Evolutionary conservation across 2,888 invertebrate species (phyloP), one percentile per base, ranked within the genome.

Genomic region (Monoplex corrugatus): DNA sequence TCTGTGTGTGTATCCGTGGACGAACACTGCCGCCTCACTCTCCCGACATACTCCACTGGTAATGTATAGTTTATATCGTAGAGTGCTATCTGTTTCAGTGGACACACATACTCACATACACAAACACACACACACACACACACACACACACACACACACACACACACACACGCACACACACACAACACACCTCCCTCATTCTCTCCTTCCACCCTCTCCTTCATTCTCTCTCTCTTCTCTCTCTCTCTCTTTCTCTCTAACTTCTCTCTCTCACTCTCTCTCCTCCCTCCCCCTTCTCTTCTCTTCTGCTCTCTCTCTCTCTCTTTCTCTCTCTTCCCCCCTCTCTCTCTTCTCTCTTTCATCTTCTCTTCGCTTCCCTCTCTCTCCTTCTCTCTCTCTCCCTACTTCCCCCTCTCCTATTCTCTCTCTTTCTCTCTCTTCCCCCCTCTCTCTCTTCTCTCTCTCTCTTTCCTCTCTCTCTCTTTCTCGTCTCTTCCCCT

Each of bases 291-390:
- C 63, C n/a, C n/a, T 28, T 63, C 23, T 63, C 63, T 63, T 28
- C n/a, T n/a, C n/a, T n/a, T n/a, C n/a, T n/a, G 38, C 16, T 80
- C 80, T 80, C 40, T 80, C 43, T 75, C 75, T 80, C 40, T 80
- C 43, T 80, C 40, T 80, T 43, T 75, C 43, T 80, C 80, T 80
- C 40, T 40, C 80, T 43, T 19, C 43, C 80, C 43, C 43, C 43
- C 43, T 80, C 40, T 44, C 43, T 80, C 43, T 80, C 13, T 80
- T 80, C 40, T 80, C 44, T 44, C 43, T 80, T 43, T 80, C 80
- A 43, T 28, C 43, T n/a, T 80, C 38, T 43, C 43, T 43, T 28
- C 28, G 2, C 28, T 28, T 43, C 28, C 28, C 43, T 43, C 44
- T 80, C 38, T 80, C 80, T 40, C 43, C 43, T 23, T 28, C 43